A percentile compares a stretch with the other conserved stretches of the same genome.
phyloP scores from a whole-genome alignment of 2,797 vertebrate genomes.

The Chrosomus eos region DNA sequence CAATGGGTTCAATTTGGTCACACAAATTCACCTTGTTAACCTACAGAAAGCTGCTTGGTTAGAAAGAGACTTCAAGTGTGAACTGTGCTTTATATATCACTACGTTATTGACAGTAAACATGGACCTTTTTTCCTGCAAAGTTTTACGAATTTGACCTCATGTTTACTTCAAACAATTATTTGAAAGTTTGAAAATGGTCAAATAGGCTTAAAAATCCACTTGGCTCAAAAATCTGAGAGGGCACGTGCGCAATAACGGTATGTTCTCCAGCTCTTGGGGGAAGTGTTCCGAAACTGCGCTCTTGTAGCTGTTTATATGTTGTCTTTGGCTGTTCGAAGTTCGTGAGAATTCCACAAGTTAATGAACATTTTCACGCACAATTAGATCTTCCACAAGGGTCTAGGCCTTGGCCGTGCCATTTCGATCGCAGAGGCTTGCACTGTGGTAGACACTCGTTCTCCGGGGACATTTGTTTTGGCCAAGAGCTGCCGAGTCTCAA shows the following conservation, averaged over 20 bases:
- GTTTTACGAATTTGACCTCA: background rate
- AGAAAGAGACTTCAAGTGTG: background rate
- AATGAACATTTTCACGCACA: slow-evolving; percentile 66
- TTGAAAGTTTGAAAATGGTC: too few species aligned
- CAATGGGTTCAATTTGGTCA: background rate
- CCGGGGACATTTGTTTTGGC: slow-evolving; percentile 61
- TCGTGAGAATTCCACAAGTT: slow-evolving; percentile 60
- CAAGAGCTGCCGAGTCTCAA: slow-evolving; percentile 50
- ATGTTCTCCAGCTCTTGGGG: background rate
- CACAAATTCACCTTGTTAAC: background rate
- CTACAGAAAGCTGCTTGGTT: background rate
- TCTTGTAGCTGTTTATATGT: slow-evolving; percentile 50
- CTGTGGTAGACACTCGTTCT: slow-evolving; percentile 48
- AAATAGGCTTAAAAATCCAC: background rate
- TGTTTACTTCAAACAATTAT: background rate
- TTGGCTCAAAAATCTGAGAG: background rate
- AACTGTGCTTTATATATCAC: background rate
- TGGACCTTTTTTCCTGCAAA: background rate
- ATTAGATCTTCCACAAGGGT: slow-evolving; percentile 62
- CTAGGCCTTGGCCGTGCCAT: slow-evolving; percentile 51
- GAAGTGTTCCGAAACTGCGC: background rate
- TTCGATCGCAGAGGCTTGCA: slow-evolving; percentile 48
- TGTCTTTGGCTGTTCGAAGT: slow-evolving; percentile 53
- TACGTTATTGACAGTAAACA: background rate
- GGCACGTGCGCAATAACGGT: background rate